Evolutionary conservation across 2,113 vertebrate species (phyloP), one percentile per base, ranked within the genome.

Genomic region (Phaethornis superciliosus): DNA sequence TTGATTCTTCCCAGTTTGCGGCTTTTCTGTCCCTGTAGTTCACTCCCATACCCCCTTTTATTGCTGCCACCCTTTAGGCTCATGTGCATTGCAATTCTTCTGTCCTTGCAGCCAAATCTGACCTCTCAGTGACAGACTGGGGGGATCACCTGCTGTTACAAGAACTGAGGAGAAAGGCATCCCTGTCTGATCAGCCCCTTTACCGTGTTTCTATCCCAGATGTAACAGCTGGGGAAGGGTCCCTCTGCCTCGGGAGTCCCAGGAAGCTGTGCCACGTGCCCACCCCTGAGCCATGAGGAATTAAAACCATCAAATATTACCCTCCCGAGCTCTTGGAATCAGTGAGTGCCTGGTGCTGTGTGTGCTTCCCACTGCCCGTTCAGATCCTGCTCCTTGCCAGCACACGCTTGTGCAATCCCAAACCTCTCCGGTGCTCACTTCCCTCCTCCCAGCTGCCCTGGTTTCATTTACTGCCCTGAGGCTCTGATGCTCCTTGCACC

Each of bases 331-430:
- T 58, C 14, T 30, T 32, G 7, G 2, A 19, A 2, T 12, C 2
- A 76, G 52, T 1, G 22, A 49, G 64, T 3, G 6, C 69, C 8
- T 3, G 6, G 55, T 76, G 60, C 94, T 59, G 74, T 0, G 3
- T 2, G 1, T 9, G 55, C 60, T 83, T n/a, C 58, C 2, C 46
- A 5, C 21, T 59, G 7, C 64, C 37, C 1, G 0, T 24, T 60
- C 71, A 12, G 28, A 44, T 56, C 87, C 86, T 85, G 80, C 69
- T 94, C 59, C 64, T 90, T 16, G 4, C 83, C 77, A 76, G 65
- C 35, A 27, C 72, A 22, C 0, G 0, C 78, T 76, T 87, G 81
- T 71, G 84, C 78, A 89, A 68, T 85, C 78, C 94, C 65, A 42
- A 67, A 35, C 65, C 62, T 79, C 72, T 46, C 1, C 35, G 30